Evolutionary conservation across 2,797 vertebrate species (phyloP), one percentile per base, ranked within the genome.

Genomic region (Dallia pectoralis): DNA sequence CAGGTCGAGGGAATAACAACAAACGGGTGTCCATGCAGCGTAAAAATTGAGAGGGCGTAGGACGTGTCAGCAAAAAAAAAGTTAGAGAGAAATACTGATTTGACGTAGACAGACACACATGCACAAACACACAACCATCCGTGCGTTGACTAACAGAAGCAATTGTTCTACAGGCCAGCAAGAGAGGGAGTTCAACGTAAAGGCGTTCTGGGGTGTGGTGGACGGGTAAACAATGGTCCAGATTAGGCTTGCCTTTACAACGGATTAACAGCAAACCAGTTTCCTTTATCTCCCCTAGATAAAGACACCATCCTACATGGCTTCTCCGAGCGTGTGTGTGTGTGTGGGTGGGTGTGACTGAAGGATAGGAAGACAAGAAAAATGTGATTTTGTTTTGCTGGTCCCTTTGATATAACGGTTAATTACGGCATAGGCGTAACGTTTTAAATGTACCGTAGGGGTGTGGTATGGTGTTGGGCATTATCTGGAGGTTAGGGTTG

Each of bases 141-240:
- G 1, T 44, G 8, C 40, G 40, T 44, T 44, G 40, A 44, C 12
- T 0, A 11, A 4, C 40, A 44, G 14, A 14, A 44, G 2, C 40
- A 44, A 44, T 44, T 59, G 22, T 59, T 22, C 11, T 59, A 44
- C 5, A 12, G 40, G 9, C 22, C 12, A 59, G 53, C 53, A 25
- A 12, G 14, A 44, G 16, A 53, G n/a, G 53, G 3, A 59, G 53
- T 59, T 59, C n/a, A 59, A 4, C 30, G 66, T 66, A 33, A 33
- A 25, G 29, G 44, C 49, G 66, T 40, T 68, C 66, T 22, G 22
- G 66, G 66, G 44, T 68, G 66, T 68, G 66, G 66, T 48, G 44
- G 18, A 48, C 14, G 22, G 22, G 66, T 68, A 30, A 68, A 68
- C 44, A 68, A 48, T 68, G 66, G 48, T 44, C 29, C 40, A 49